These are phyloP conservation scores for Clistopyga incitator DNA, from an alignment of 2,888 invertebrate genomes.

Conservation along the genomic window DNA sequence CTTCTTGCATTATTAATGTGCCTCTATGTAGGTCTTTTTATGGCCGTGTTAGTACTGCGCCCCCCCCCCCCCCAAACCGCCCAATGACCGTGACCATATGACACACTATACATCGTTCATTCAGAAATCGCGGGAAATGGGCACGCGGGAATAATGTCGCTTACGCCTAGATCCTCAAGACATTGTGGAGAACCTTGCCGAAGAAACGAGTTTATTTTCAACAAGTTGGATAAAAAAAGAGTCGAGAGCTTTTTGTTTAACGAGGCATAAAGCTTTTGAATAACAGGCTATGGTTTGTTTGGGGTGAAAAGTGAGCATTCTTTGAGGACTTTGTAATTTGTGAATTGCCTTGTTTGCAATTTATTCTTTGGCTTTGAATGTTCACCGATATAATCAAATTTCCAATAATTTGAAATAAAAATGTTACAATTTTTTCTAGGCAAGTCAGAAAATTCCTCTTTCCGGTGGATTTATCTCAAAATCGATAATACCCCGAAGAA, in stretches of 20 bases:
- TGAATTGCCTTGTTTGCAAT: not conserved
- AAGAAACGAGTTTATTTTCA: too few species aligned
- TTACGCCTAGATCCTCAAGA: not conserved
- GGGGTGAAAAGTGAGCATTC: too few species aligned
- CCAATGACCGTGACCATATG: constrained; percentile 54
- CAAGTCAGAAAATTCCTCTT: too few species aligned
- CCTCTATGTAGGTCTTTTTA: constrained; percentile 16
- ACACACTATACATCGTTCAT: not conserved
- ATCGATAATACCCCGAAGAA: not conserved
- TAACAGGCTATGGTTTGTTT: too few species aligned
- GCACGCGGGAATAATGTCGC: not conserved
- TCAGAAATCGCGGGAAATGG: not conserved
- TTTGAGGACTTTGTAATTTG: too few species aligned
- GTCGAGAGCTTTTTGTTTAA: too few species aligned
- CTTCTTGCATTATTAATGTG: constrained; percentile 56
- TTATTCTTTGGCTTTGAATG: not conserved
- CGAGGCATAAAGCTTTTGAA: too few species aligned
- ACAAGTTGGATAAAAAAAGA: too few species aligned
- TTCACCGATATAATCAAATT: not conserved
- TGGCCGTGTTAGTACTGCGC: constrained; percentile 9
- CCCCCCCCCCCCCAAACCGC: too few species aligned
- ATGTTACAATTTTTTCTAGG: not conserved
- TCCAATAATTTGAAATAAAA: not conserved
- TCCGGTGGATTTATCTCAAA: not conserved
- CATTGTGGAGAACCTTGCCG: not conserved